A percentile compares a stretch with the other conserved stretches of the same genome.
These are phyloP conservation scores for Epsilonema sp. DNA, from an alignment of 2,888 invertebrate genomes.

Conservation along the genomic window DNA sequence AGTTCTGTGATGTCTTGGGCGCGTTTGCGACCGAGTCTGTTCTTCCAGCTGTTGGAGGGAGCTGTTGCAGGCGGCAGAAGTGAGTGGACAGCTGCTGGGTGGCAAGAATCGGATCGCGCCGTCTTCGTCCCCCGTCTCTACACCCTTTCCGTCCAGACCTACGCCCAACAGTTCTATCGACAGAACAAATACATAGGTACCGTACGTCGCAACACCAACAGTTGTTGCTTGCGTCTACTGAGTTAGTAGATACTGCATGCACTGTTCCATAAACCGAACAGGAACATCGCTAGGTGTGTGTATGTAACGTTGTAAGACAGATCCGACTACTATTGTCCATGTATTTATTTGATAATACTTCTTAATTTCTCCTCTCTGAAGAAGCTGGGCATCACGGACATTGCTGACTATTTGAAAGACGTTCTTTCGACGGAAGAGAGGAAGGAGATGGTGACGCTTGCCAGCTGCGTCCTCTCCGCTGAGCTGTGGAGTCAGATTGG, in stretches of 20 bases:
- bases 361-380: slow-evolving; percentile 59
- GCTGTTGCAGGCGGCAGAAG: slow-evolving; percentile 37
- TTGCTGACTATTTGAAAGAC: slow-evolving; percentile 58
- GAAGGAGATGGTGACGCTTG: slow-evolving; percentile 43
- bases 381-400: slow-evolving; percentile 71
- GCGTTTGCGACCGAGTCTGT: slow-evolving; percentile 15
- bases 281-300: too few relatives aligned
- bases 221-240: too few relatives aligned
- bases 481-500: not conserved
- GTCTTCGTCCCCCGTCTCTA: slow-evolving; percentile 46
- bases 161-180: slow-evolving; percentile 69
- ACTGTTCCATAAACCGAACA: too few relatives aligned
- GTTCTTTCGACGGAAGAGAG: slow-evolving; percentile 47
- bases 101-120: slow-evolving; percentile 39
- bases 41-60: slow-evolving; percentile 37
- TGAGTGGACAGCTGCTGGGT: slow-evolving; percentile 43
- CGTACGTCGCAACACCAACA: too few relatives aligned
- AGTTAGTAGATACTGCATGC: too few relatives aligned
- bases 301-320: too few relatives aligned
- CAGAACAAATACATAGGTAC: slow-evolving; percentile 73
- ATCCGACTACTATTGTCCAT: too few relatives aligned
- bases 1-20: slow-evolving; percentile 14
- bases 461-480: slow-evolving; percentile 40
- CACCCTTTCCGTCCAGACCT: slow-evolving; percentile 49
- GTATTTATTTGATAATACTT: too few relatives aligned